These are phyloP conservation scores for Lasioglossum marginatum DNA, from an alignment of 2,888 invertebrate species.

Conservation along the genomic window DNA sequence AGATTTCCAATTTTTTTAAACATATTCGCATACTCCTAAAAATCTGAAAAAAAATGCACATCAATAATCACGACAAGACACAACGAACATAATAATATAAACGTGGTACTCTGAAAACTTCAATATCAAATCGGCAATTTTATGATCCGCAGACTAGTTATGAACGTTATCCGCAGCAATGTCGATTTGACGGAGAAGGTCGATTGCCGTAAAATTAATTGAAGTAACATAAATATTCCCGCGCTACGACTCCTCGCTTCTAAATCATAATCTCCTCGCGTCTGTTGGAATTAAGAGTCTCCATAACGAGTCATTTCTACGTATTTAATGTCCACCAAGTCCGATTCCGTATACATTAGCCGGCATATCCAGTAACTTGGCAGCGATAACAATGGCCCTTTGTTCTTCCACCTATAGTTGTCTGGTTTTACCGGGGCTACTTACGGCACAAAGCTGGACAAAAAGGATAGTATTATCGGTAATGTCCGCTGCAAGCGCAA, in stretches of 20 bases:
- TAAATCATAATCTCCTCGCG: neutral
- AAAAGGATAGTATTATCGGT: conserved; percentile 60
- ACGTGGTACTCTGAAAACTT: no score
- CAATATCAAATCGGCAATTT: no score
- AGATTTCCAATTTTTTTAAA: no score
- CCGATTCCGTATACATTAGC: conserved; percentile 55
- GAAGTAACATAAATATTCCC: neutral
- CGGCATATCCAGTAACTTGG: conserved; percentile 54
- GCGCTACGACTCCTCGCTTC: neutral
- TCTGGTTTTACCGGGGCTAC: conserved; percentile 40
- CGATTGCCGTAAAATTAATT: neutral
- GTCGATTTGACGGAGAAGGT: neutral
- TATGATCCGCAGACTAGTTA: no score
- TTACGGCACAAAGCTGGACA: conserved; percentile 49
- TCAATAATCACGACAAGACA: no score
- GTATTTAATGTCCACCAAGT: conserved; percentile 40
- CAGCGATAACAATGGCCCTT: conserved; percentile 57
- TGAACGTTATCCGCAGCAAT: no score
- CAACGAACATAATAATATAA: no score
- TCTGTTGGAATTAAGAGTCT: neutral
- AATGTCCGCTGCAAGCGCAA: conserved; percentile 51
- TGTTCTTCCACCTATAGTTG: conserved; percentile 52
- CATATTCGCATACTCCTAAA: no score
- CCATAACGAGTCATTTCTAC: conserved; percentile 5
- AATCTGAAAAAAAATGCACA: no score